phyloP scores from a whole-genome alignment of 1,140 invertebrate species.

The Palaemon carinicauda region DNA sequence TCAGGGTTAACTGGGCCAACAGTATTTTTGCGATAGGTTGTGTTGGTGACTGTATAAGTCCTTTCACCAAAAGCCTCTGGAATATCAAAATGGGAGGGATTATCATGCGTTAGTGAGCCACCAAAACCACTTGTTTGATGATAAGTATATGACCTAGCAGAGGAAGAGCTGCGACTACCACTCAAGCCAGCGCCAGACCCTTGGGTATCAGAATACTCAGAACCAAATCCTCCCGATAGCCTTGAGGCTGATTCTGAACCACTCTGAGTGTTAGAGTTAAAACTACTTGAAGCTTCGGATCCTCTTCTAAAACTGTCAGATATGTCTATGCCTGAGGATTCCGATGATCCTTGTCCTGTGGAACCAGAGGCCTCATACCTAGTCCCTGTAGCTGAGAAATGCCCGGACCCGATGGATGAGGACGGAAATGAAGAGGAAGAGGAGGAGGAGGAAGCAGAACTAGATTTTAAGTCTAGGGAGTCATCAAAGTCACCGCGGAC shows the following conservation, averaged over 20 bases:
- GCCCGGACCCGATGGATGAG: background rate
- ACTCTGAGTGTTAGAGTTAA: background rate
- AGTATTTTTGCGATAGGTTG: background rate
- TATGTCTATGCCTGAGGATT: background rate
- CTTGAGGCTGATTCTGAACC: background rate
- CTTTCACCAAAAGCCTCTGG: background rate
- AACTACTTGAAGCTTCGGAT: background rate
- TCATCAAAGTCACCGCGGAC: background rate
- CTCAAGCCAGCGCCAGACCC: background rate
- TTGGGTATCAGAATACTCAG: background rate
- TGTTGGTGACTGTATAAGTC: background rate
- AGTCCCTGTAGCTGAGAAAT: slow-evolving; percentile 12
- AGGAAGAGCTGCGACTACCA: slow-evolving; percentile 11
- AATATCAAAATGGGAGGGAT: background rate
- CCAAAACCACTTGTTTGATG: slow-evolving; percentile 6
- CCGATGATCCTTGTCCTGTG: background rate
- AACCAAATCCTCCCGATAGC: background rate
- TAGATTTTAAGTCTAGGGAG: background rate
- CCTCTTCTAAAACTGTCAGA: background rate
- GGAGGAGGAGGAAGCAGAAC: background rate
- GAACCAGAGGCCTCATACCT: background rate
- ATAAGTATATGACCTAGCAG: slow-evolving; percentile 29
- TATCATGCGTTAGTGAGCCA: background rate
- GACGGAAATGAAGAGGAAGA: background rate
- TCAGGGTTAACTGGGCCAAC: slow-evolving; percentile 19